Conservation (phyloP, 2,113 vertebrate genomes). For the Prietella phreatophila region DNA sequence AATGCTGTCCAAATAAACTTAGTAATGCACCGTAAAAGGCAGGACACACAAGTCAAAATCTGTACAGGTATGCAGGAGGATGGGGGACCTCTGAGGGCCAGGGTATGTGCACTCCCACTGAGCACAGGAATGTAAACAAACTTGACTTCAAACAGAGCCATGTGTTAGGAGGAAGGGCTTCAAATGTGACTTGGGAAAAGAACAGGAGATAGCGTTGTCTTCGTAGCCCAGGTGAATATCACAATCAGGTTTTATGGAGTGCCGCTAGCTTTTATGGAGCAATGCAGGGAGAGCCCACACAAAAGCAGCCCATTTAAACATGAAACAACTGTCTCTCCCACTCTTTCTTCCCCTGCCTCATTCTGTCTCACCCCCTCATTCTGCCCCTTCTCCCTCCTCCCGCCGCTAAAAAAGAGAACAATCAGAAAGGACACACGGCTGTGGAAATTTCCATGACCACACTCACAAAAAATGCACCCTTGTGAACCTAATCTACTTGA, state of each 20-base stretch:
- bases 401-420: constrained; percentile 58
- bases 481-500: constrained; percentile 56
- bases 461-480: constrained; percentile 61
- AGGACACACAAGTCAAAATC: constrained; percentile 4
- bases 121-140: constrained; percentile 73
- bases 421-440: constrained; percentile 58
- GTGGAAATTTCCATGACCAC: constrained; percentile 63
- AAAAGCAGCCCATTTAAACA: constrained; percentile 46
- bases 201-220: constrained; percentile 37
- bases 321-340: constrained; percentile 44
- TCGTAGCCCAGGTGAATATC: constrained; percentile 46
- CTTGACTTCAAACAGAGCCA: constrained; percentile 59
- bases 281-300: constrained; percentile 36
- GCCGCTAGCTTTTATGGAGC: constrained; percentile 47
- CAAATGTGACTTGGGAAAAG: constrained; percentile 11
- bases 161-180: constrained; percentile 44
- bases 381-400: constrained; percentile 47
- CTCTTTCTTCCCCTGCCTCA: constrained; percentile 26
- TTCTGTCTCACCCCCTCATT: constrained; percentile 38
- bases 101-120: constrained; percentile 19
- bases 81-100: constrained; percentile 32
- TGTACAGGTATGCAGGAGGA: constrained; percentile 28
- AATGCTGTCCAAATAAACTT: constrained; percentile 30
- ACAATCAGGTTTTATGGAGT: constrained; percentile 47
- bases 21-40: constrained; percentile 21